Evolutionary conservation across 2,888 invertebrate genomes (phyloP), one percentile per base, ranked within the genome.

Genomic region (Leucophenga maculata): DNA sequence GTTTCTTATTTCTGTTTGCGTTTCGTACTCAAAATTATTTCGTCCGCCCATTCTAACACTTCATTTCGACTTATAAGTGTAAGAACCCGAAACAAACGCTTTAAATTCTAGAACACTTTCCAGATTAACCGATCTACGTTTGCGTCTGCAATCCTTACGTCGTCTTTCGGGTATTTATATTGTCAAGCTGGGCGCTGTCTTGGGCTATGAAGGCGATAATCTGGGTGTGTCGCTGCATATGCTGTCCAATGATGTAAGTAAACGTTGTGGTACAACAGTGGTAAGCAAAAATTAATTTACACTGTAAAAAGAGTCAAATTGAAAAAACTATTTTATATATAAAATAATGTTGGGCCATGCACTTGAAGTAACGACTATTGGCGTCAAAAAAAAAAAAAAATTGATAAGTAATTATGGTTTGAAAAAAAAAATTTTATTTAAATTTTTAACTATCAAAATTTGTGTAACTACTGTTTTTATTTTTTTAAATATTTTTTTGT

Each of bases 131-230:
- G 94, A 95, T 86, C 91, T 97, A 55, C 91, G 95, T 2, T 91
- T 95, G 69, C 92, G 95, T 65, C 90, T 97, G 71, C 94, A 95
- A 86, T 94, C 95, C 4, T 90, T 97, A 69, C 93, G 95, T 82
- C 92, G 95, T 85, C 91, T 97, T 75, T 95, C 95, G 44, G 93
- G 93, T 73, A 93, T 95, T 82, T 96, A 96, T 88, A 93, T 94
- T 54, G 90, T 95, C 70, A 94, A 94, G 89, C 89, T 96, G 76
- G 95, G 94, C 73, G 93, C 94, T 0, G 94, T 94, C 0, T 91
- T 95, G 6, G 94, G 95, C 70, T 89, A 92, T 71, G 92, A 92
- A 78, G 91, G 93, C n/a, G 91, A 90, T 70, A 92, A 93, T 71
- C 85, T 90, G 52, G 90, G 89, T 72, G 89, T 90, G 48, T 89